Evolutionary conservation across 1,140 invertebrate genomes (phyloP), one percentile per base, ranked within the genome.

Genomic region (Heliothis subflexa): DNA sequence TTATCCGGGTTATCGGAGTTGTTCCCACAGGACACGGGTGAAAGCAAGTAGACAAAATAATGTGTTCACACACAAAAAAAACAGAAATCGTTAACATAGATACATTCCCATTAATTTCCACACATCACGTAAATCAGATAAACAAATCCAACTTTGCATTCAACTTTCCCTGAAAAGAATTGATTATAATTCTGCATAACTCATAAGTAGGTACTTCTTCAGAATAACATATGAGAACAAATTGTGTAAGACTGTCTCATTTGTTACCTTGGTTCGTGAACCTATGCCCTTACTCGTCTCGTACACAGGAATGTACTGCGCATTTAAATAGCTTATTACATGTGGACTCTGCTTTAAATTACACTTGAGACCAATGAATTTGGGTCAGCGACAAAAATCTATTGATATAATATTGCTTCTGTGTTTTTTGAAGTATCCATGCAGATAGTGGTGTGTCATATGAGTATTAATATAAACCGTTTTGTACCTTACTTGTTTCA

Each of bases 91-190:
- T 25, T 2, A 25, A 40, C 7, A 40, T 0, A 7, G 0, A 5
- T 40, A 40, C 5, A 40, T 16, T 21, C 16, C 62, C 10, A 18
- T 49, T 16, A 66, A 49, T 66, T 16, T 12, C 16, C 9, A 49
- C 45, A 13, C 5, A 16, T 21, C 62, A 66, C 62, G 62, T 66
- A 2, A 45, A 66, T 66, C 62, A 66, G 45, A 66, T 66, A 66
- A 66, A 47, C 18, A 21, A 25, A 21, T 21, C 13, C 12, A 47
- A 49, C 18, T 66, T 25, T 4, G 14, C 40, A 62, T 62, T 62
- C 28, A 62, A 9, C 33, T 40, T 11, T 1, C 1, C 16, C 28
- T 47, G 45, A 66, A 66, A 66, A 10, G 16, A 9, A 16, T 66
- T 66, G 40, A 66, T 40, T 40, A 40, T 66, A 11, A 66, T 64